A percentile compares a stretch with the other conserved stretches of the same genome.
These are phyloP conservation scores for Scomber scombrus DNA, from an alignment of 2,113 vertebrate species.

Conservation along the genomic window DNA sequence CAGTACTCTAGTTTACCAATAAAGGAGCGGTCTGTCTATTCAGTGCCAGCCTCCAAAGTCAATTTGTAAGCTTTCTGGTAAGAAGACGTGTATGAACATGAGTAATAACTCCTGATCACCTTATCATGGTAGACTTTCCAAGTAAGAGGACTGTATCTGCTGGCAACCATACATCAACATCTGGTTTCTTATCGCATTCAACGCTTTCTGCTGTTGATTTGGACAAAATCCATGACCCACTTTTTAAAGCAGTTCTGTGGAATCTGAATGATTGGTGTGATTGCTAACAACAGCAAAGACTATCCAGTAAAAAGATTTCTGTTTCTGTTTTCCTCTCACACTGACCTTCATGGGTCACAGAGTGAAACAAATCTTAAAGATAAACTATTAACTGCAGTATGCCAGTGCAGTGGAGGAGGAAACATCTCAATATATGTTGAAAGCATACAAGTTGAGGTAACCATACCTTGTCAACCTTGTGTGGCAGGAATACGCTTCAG, in stretches of 20 bases:
- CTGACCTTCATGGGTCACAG: slow-evolving; percentile 16
- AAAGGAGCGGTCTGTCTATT: no score
- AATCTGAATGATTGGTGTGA: slow-evolving; percentile 16
- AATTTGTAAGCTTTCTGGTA: no score
- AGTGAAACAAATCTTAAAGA: slow-evolving; percentile 38
- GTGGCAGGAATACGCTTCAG: slow-evolving; percentile 31
- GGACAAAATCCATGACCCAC: slow-evolving; percentile 27
- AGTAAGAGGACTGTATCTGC: neutral
- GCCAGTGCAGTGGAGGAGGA: slow-evolving; percentile 5
- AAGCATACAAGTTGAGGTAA: slow-evolving; percentile 28
- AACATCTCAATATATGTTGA: slow-evolving; percentile 35
- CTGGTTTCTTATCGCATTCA: slow-evolving; percentile 25
- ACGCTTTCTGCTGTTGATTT: slow-evolving; percentile 27
- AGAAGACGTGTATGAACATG: no score
- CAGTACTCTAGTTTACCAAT: no score
- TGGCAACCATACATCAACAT: slow-evolving; percentile 23
- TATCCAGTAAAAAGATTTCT: neutral
- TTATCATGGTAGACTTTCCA: slow-evolving; percentile 1
- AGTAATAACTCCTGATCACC: neutral
- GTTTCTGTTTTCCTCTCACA: neutral
- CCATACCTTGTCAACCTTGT: slow-evolving; percentile 35
- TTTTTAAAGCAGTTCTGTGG: slow-evolving; percentile 7
- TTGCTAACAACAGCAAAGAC: neutral
- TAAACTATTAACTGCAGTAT: slow-evolving; percentile 28
- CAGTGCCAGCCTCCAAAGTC: no score